phyloP scores from a whole-genome alignment of 1,140 invertebrate genomes.

The Wiebesia pumilae region DNA sequence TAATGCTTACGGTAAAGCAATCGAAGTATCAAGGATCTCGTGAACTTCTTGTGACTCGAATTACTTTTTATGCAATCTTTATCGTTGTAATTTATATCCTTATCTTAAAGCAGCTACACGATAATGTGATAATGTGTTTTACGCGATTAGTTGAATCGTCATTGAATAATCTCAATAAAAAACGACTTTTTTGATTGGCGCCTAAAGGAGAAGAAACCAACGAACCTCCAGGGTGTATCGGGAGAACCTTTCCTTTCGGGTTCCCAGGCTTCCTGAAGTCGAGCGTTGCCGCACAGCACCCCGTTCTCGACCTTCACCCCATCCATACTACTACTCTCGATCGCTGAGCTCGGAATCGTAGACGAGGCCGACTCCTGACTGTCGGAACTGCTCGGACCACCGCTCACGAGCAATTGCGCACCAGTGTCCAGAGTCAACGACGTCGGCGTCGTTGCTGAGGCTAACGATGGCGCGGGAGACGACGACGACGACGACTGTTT shows the following conservation, averaged over 20 bases:
- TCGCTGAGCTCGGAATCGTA: constrained; percentile 20
- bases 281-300: constrained; percentile 69
- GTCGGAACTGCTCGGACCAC: constrained; percentile 60
- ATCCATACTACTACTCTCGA: constrained; percentile 33
- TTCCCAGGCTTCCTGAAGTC: constrained; percentile 73
- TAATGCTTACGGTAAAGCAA: too few relatives aligned
- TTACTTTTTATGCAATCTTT: not conserved
- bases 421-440: constrained; percentile 59
- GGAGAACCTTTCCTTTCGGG: constrained; percentile 69
- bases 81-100: too few relatives aligned
- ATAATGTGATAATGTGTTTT: too few relatives aligned
- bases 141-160: not conserved
- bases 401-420: constrained; percentile 61
- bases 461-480: constrained; percentile 57
- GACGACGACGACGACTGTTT: constrained; percentile 24
- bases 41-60: too few relatives aligned
- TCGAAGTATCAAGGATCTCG: too few relatives aligned
- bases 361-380: constrained; percentile 42
- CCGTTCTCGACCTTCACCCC: constrained; percentile 70
- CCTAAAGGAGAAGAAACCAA: not conserved
- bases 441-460: constrained; percentile 29
- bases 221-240: constrained; percentile 73
- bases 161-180: not conserved
- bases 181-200: not conserved
- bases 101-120: too few relatives aligned